Conservation (phyloP, 2,113 vertebrate genomes). For the Brienomyrus longianalis region DNA sequence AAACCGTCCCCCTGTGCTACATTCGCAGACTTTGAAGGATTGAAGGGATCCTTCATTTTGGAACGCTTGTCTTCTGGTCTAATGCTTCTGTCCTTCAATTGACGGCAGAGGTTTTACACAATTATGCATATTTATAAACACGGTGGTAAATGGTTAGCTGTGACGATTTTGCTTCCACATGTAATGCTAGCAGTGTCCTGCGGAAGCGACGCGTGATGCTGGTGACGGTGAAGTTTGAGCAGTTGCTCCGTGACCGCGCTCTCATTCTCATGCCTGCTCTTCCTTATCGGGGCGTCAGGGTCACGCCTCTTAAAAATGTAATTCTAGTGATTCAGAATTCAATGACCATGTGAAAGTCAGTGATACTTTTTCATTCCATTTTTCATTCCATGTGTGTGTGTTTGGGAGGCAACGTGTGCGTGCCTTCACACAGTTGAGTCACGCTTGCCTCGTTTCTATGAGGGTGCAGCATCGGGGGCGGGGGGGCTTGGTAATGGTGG, state of each 20-base stretch:
- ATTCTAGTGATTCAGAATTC: background rate
- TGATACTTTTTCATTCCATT: background rate
- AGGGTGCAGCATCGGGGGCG: background rate
- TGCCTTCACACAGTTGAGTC: background rate
- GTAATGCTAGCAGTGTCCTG: background rate
- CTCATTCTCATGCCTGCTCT: background rate
- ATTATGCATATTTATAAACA: background rate
- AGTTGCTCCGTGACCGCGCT: background rate
- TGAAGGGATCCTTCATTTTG: background rate
- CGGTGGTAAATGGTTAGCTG: background rate
- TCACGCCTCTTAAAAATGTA: background rate
- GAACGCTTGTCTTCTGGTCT: background rate
- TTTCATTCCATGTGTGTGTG: background rate
- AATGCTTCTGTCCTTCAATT: background rate
- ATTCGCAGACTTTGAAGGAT: background rate
- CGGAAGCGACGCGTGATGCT: background rate
- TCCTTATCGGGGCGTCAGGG: background rate
- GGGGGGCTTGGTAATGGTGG: background rate
- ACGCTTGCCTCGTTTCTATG: background rate
- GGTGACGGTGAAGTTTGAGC: background rate
- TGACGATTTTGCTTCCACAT: background rate
- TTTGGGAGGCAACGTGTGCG: background rate
- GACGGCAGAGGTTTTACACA: too few relatives aligned
- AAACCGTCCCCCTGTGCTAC: background rate
- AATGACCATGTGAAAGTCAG: background rate